phyloP scores from a whole-genome alignment of 2,888 invertebrate species.

The Agonopterix arenella region DNA sequence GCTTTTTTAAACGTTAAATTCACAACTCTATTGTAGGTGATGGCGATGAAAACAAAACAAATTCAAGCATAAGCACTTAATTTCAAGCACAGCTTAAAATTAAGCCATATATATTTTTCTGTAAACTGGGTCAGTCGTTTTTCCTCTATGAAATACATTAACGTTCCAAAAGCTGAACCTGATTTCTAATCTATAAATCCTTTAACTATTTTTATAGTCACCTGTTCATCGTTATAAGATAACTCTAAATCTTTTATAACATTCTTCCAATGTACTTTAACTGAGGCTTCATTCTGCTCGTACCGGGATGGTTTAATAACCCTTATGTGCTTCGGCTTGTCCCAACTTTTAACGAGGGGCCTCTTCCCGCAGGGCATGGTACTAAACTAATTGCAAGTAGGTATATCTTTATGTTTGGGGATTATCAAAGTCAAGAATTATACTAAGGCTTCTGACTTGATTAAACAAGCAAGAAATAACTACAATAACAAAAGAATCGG shows the following conservation, averaged over 20 bases:
- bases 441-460: neutral
- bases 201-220: conserved; percentile 11
- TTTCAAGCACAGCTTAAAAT: too few species aligned
- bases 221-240: conserved; percentile 64
- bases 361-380: conserved; percentile 60
- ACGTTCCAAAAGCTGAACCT: too few species aligned
- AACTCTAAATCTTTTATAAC: conserved; percentile 51
- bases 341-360: conserved; percentile 52
- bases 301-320: conserved; percentile 52
- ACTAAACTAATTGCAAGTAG: conserved; percentile 1
- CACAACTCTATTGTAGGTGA: too few species aligned
- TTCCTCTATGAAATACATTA: too few species aligned
- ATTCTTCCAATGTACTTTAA: conserved; percentile 61
- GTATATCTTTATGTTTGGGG: neutral
- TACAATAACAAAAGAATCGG: too few species aligned
- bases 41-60: too few species aligned
- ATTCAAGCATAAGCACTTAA: too few species aligned
- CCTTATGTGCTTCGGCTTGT: conserved; percentile 38
- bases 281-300: conserved; percentile 57
- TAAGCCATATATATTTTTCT: too few species aligned
- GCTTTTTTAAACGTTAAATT: too few species aligned
- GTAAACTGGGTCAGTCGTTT: too few species aligned
- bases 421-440: neutral
- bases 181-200: too few species aligned
- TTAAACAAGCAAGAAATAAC: too few species aligned